Evolutionary conservation across 2,888 invertebrate species (phyloP), one percentile per base, ranked within the genome.

Genomic region (Phengaris arion): DNA sequence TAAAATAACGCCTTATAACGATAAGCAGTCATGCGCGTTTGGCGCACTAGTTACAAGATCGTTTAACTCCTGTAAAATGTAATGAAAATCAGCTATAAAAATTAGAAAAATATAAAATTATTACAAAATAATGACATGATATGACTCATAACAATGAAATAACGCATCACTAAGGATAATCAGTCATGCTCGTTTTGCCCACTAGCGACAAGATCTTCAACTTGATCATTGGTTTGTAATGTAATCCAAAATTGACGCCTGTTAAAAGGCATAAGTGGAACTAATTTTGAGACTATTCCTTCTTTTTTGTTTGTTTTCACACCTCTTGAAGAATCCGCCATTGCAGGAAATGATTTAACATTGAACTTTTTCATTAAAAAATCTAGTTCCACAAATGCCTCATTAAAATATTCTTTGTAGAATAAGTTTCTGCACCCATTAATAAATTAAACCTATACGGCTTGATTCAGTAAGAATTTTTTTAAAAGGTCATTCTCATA

Each of bases 301-400:
- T 76, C 75, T 78, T 77, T 78, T 69, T 78, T 78, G 45, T 69
- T 75, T 70, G 74, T 54, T 78, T 76, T 75, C 22, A 77, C 77
- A 48, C 78, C 78, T 77, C 74, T 79, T 68, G 77, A 75, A 75
- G 70, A 74, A 76, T 77, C 77, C 48, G 74, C 64, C 35, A 35
- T 35, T 35, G 35, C 3, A 35, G 35, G 35, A 35, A 35, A 35
- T 35, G 35, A 35, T 35, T 1, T 35, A 35, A 35, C 35, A 35
- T 35, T 35, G 4, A 35, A 35, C 35, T 35, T 35, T 35, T 35
- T 35, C 35, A 35, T 35, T 35, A 35, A 35, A 35, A 35, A 35
- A 35, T 35, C 35, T 35, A 35, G 35, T 35, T 35, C 35, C 35
- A 3, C 35, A 35, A 35, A 35, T 35, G 35, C 35, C 35, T 35